These are phyloP conservation scores for Bombus difficillimus DNA, from an alignment of 1,140 invertebrate species.

Conservation along the genomic window DNA sequence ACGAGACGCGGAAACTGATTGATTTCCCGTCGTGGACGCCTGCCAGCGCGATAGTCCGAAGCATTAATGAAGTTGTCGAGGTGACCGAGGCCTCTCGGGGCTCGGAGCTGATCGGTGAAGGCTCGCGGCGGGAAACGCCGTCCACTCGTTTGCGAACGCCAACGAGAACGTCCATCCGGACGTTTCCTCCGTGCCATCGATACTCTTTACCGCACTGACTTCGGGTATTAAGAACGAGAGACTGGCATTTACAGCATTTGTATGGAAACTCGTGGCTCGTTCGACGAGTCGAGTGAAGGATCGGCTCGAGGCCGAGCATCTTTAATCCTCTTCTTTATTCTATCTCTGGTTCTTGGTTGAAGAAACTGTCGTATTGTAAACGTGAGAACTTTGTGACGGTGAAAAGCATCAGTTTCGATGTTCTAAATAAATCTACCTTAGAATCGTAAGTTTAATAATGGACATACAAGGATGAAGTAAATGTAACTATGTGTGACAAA, in stretches of 20 bases:
- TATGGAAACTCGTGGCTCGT: not conserved
- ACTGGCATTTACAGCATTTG: not conserved
- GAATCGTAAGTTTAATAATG: not conserved
- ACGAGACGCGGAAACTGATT: conserved; percentile 58
- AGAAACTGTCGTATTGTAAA: not conserved
- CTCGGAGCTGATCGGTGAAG: conserved; percentile 31
- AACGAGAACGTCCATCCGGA: not conserved
- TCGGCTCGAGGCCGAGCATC: not conserved
- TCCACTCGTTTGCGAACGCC: conserved; percentile 24
- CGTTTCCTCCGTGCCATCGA: conserved; percentile 14
- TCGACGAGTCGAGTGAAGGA: not conserved
- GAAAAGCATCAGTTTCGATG: not conserved
- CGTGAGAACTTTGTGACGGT: not conserved
- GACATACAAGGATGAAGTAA: not conserved
- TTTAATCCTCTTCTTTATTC: conserved; percentile 9
- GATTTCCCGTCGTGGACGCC: conserved; percentile 56
- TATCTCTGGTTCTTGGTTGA: not conserved
- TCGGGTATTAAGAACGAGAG: conserved; percentile 2
- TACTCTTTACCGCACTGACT: conserved; percentile 9
- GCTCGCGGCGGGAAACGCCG: conserved; percentile 33
- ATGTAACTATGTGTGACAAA: not conserved
- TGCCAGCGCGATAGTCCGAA: conserved; percentile 54
- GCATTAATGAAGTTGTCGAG: conserved; percentile 55
- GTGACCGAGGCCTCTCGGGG: conserved; percentile 21
- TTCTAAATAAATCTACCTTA: not conserved